Conservation (phyloP, 2,113 vertebrate species). For the Rostratula benghalensis region DNA sequence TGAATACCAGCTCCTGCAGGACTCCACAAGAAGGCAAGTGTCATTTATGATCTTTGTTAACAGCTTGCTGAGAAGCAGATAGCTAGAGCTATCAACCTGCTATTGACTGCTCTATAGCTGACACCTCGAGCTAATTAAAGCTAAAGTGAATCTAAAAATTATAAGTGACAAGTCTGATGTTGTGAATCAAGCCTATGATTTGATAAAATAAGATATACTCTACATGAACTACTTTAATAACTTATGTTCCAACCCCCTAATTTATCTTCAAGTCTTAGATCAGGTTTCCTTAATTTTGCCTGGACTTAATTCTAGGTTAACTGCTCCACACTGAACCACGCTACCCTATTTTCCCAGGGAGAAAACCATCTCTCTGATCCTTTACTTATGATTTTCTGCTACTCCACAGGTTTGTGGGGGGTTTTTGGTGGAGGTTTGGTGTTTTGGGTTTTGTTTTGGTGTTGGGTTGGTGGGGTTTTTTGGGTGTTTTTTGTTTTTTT, state of each 20-base stretch:
- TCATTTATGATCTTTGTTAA: background rate
- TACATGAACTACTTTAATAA: background rate
- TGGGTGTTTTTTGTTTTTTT: too few species aligned
- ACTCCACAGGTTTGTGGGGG: background rate
- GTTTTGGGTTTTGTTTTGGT: too few species aligned
- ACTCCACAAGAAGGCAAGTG: background rate
- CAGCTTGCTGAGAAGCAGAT: background rate
- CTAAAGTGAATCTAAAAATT: background rate
- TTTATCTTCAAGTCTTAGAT: background rate
- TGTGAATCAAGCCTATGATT: background rate
- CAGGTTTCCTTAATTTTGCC: background rate
- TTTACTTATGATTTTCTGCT: background rate
- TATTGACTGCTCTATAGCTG: background rate
- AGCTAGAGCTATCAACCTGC: background rate
- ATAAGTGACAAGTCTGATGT: background rate
- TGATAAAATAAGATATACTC: background rate
- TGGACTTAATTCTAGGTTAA: background rate
- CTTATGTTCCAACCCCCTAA: background rate
- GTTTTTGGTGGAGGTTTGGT: too few species aligned
- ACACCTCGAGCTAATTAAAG: background rate
- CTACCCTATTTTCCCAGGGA: background rate
- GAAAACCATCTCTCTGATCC: background rate
- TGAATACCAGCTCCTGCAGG: rapidly evolving
- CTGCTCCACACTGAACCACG: background rate
- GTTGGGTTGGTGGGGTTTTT: too few species aligned